phyloP scores from a whole-genome alignment of 2,888 invertebrate genomes.

The Rugalucina vietnamica region DNA sequence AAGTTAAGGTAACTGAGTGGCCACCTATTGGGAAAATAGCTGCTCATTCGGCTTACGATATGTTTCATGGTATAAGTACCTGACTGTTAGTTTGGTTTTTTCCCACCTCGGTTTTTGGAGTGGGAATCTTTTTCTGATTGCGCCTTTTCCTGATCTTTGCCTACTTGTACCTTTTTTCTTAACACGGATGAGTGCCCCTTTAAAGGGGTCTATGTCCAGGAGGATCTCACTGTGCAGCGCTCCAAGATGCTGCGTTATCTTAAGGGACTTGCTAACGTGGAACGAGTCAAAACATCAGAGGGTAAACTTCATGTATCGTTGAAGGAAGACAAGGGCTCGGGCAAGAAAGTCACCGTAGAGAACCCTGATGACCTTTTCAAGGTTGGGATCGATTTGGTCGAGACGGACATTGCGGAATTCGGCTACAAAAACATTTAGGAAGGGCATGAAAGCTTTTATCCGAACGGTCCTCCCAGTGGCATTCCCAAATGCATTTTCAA shows the following conservation, averaged over 20 bases:
- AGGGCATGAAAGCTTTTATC: not conserved
- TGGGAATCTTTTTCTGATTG: too few species aligned
- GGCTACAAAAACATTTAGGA: not conserved
- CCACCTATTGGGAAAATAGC: too few species aligned
- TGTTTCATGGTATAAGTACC: too few species aligned
- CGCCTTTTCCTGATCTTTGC: too few species aligned
- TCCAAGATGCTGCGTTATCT: not conserved
- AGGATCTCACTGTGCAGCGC: not conserved
- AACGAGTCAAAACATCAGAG: not conserved
- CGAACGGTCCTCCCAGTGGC: too few species aligned
- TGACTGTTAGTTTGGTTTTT: too few species aligned
- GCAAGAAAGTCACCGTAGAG: not conserved
- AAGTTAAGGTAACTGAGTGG: too few species aligned
- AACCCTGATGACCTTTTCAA: not conserved
- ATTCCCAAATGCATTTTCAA: too few species aligned
- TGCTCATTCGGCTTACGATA: too few species aligned
- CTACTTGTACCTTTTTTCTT: too few species aligned
- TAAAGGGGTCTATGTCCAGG: not conserved
- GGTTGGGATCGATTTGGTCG: not conserved
- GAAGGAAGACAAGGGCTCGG: not conserved
- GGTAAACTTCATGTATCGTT: not conserved
- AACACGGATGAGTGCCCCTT: not conserved
- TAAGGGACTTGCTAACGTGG: not conserved
- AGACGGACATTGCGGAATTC: not conserved
- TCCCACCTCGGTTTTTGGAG: too few species aligned